These are phyloP conservation scores for Unio pictorum DNA, from an alignment of 2,888 invertebrate species.

Conservation along the genomic window DNA sequence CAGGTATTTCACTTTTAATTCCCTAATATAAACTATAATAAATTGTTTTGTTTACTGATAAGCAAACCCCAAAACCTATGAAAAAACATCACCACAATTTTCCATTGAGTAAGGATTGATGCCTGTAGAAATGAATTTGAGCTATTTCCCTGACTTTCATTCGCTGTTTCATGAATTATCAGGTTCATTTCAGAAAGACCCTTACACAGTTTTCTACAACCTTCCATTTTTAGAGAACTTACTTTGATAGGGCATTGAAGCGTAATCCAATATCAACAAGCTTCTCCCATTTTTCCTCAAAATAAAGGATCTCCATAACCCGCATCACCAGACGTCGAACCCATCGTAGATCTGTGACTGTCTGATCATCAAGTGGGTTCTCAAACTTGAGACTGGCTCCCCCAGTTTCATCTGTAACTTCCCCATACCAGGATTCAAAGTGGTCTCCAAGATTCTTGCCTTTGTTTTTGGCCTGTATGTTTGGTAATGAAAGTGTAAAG, in stretches of 20 bases:
- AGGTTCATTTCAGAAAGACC: too few relatives aligned
- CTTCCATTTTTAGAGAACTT: slow-evolving; percentile 20
- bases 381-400: slow-evolving; percentile 69
- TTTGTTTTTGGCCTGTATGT: slow-evolving; percentile 48
- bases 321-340: slow-evolving; percentile 59
- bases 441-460: slow-evolving; percentile 43
- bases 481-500: background rate
- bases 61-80: too few relatives aligned
- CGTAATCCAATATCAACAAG: slow-evolving; percentile 68
- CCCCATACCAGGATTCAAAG: slow-evolving; percentile 63
- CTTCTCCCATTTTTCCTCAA: slow-evolving; percentile 69
- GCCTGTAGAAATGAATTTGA: too few relatives aligned
- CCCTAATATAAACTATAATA: too few relatives aligned
- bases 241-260: slow-evolving; percentile 69
- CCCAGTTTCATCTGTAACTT: slow-evolving; percentile 58
- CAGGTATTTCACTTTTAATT: too few relatives aligned
- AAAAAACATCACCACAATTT: too few relatives aligned
- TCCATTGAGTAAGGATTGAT: too few relatives aligned
- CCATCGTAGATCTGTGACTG: slow-evolving; percentile 61
- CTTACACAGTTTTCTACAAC: too few relatives aligned
- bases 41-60: too few relatives aligned
- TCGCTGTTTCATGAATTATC: too few relatives aligned
- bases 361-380: slow-evolving; percentile 63
- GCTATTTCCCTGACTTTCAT: too few relatives aligned
- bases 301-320: slow-evolving; percentile 65